Base-by-base conservation (phyloP, 1,140 invertebrate genomes). In the Linepithema humile region DNA sequence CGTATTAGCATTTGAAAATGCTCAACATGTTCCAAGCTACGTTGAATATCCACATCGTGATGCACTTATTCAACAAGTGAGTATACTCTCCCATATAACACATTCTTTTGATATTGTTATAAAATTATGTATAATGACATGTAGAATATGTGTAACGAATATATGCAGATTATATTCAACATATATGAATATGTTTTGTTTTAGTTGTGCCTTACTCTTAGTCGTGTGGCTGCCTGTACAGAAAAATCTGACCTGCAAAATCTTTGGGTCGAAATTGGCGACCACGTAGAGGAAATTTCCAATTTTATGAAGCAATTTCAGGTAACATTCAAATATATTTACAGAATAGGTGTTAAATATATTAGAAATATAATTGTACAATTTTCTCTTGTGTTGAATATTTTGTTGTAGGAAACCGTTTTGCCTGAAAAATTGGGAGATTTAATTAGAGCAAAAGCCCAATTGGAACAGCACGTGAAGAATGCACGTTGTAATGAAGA, bases 21-120 rank as follows among this genome's bases (percentile, higher is more conserved):
- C 97, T 26, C 96, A 97, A 74, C 95, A 97, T 86, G 95, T 97
- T n/a, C 96, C 96, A 57, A 97, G 97, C 90, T 97, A 96, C 84
- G 96, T 96, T 29, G 97, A 98, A 93, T 98, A 97, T 91, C 96
- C 96, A 88, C 97, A 98, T 93, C 95, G 96, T 65, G 97, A 98
- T 89, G 96, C 96, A 88, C 94, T 97, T 32, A 95, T 96, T 60
- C 96, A 97, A 88, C 97, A 97, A 90, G 95, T 95, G 83, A 88
- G 86, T 89, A 17, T 53, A 38, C 23, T 84, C 32, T 82, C 17
- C 1, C 23, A 38, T 0, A 43, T 74, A 84, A 55, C 62, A 65
- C 64, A 82, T 74, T 57, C 60, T 50, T 5, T 69, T 69, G 23
- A 48, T 48, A 45, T 50, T 4, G 7, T 57, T 64, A 10, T 65